phyloP scores from a whole-genome alignment of 2,888 invertebrate species.

The Drosophila setosimentum region DNA sequence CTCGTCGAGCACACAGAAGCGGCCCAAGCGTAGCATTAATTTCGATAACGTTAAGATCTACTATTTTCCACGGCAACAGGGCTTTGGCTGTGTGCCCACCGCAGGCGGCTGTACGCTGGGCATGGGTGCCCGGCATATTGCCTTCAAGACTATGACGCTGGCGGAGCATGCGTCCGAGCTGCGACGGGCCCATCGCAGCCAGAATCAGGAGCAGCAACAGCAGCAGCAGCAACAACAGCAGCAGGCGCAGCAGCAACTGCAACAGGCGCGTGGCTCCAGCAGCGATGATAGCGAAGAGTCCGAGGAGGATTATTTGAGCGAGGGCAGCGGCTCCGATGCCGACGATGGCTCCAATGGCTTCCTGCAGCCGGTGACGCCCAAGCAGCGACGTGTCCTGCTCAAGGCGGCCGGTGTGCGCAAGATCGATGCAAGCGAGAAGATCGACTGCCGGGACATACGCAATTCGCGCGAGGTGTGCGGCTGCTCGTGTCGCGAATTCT shows the following conservation, averaged over 20 bases:
- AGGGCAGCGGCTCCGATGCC: constrained; percentile 92
- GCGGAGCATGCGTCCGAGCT: constrained; percentile 96
- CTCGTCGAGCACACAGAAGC: constrained; percentile 84
- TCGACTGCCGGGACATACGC: constrained; percentile 96
- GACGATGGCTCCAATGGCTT: constrained; percentile 96
- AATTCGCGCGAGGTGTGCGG: constrained; percentile 97
- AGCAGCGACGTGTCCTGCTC: constrained; percentile 94
- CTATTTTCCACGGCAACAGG: constrained; percentile 97
- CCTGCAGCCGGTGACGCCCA: constrained; percentile 95
- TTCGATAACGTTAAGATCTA: constrained; percentile 97
- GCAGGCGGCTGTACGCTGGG: constrained; percentile 96
- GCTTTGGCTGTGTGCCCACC: constrained; percentile 96
- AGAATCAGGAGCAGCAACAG: constrained; percentile 86
- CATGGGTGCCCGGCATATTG: constrained; percentile 91
- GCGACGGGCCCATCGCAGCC: constrained; percentile 93
- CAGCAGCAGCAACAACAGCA: constrained; percentile 67
- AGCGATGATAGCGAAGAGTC: constrained; percentile 94
- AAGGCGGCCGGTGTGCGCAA: constrained; percentile 97
- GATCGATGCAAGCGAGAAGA: constrained; percentile 96
- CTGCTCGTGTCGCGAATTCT: constrained; percentile 95
- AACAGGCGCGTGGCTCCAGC: constrained; percentile 86
- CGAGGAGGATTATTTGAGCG: constrained; percentile 90
- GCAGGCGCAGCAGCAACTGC: constrained; percentile 78
- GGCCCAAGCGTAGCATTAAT: constrained; percentile 92
- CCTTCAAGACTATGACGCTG: constrained; percentile 92